A percentile compares a stretch with the other conserved stretches of the same genome.
These are phyloP conservation scores for Spinus pinus DNA, from an alignment of 2,797 vertebrate genomes.

Conservation along the genomic window DNA sequence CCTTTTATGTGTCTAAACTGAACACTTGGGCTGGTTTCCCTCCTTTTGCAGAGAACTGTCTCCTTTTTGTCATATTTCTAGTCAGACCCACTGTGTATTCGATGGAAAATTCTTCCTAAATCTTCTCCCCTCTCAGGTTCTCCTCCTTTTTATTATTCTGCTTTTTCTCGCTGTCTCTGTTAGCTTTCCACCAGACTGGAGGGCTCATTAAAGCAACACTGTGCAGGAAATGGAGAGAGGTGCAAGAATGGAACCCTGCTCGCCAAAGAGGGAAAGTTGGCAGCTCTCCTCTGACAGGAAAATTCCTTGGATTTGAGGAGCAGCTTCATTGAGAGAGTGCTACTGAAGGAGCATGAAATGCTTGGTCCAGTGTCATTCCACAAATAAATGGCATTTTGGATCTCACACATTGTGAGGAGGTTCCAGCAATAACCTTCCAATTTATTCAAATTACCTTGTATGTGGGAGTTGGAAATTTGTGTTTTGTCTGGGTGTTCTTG, in stretches of 20 bases:
- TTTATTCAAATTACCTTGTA: background rate
- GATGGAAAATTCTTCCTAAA: constrained; percentile 23
- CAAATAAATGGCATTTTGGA: background rate
- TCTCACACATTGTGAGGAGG: rapidly evolving
- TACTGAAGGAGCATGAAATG: background rate
- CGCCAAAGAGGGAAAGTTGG: constrained; percentile 4
- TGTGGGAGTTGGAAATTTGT: background rate
- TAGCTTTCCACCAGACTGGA: constrained; percentile 24
- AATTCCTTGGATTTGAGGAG: constrained; percentile 23
- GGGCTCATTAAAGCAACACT: background rate
- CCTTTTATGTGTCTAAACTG: background rate
- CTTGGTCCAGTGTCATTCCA: background rate
- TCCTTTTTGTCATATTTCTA: background rate
- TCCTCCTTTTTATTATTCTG: background rate
- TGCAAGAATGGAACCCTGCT: constrained; percentile 8
- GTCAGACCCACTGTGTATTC: background rate
- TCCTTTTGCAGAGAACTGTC: background rate
- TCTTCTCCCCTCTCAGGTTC: background rate
- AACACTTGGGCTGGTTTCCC: background rate
- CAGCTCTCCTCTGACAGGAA: background rate
- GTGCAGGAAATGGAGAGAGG: constrained; percentile 24
- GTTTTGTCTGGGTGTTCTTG: background rate
- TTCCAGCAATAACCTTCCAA: background rate
- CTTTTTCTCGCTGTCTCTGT: background rate
- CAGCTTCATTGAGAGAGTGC: background rate